These are phyloP conservation scores for Chlorops oryzae DNA, from an alignment of 1,140 invertebrate species.

Conservation along the genomic window DNA sequence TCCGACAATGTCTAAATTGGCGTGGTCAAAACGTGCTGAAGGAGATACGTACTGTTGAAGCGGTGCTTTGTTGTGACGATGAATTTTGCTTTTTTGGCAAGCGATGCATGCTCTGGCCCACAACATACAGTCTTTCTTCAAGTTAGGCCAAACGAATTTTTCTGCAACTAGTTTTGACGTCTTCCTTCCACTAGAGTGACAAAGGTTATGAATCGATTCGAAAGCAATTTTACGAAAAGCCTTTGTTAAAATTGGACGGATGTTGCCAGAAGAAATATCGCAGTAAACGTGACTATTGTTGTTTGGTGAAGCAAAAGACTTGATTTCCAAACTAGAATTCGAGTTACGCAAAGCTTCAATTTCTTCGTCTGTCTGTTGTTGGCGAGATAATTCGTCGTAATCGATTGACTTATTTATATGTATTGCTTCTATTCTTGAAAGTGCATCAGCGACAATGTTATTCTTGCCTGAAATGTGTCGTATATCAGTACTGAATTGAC, in stretches of 20 bases:
- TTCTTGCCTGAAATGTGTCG: slow-evolving; percentile 34
- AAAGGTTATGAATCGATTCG: slow-evolving; percentile 2
- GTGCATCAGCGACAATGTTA: slow-evolving; percentile 38
- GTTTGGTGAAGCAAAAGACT: neutral
- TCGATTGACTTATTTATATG: too few relatives aligned
- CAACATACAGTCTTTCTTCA: neutral
- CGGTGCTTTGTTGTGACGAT: slow-evolving; percentile 2
- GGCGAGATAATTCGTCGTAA: neutral
- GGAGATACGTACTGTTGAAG: neutral
- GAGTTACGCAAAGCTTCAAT: neutral
- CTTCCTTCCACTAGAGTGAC: neutral
- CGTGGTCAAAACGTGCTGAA: neutral
- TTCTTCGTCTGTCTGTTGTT: slow-evolving; percentile 2
- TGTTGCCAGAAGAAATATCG: slow-evolving; percentile 10
- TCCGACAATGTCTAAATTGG: too few relatives aligned
- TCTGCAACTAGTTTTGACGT: neutral
- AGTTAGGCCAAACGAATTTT: slow-evolving; percentile 2
- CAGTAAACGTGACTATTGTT: neutral
- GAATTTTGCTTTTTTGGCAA: slow-evolving; percentile 9
- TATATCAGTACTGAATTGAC: slow-evolving; percentile 43
- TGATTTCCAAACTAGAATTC: slow-evolving; percentile 5
- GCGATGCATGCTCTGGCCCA: neutral
- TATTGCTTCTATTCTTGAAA: slow-evolving; percentile 36
- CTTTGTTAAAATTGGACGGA: neutral
- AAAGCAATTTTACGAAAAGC: slow-evolving; percentile 1